Evolutionary conservation across 2,888 invertebrate species (phyloP).

Genomic region (Harpagoxenus sublaevis): DNA sequence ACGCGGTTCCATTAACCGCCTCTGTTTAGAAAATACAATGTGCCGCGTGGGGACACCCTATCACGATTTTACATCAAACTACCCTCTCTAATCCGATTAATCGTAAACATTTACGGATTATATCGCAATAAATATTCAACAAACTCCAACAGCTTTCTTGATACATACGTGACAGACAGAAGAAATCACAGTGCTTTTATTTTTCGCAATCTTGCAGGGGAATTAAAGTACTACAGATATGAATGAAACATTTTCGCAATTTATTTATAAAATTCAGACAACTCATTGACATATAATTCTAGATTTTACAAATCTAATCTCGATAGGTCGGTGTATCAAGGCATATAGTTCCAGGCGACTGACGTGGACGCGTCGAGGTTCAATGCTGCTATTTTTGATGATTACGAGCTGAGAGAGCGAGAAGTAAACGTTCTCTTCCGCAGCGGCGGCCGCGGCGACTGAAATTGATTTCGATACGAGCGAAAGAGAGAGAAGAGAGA

Average conservation of each 20-base stretch:
- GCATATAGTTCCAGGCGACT: neutral
- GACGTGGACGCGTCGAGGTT: neutral
- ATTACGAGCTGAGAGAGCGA: slow-evolving; percentile 13
- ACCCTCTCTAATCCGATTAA: neutral
- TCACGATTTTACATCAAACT: neutral
- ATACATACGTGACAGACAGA: too few relatives aligned
- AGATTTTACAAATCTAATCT: neutral
- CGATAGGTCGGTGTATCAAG: neutral
- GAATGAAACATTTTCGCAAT: neutral
- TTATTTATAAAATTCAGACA: neutral
- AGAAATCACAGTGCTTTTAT: neutral
- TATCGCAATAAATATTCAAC: neutral
- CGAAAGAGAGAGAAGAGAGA: neutral
- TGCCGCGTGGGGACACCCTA: neutral
- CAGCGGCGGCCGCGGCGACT: neutral
- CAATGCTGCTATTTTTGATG: slow-evolving; percentile 25
- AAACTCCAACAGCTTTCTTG: neutral
- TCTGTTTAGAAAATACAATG: slow-evolving; percentile 14
- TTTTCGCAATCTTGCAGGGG: neutral
- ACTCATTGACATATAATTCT: neutral
- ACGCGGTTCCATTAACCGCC: slow-evolving; percentile 23
- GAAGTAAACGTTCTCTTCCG: slow-evolving; percentile 44
- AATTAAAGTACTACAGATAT: neutral
- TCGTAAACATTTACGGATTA: neutral
- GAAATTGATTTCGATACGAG: slow-evolving; percentile 39